Evolutionary conservation across 1,140 invertebrate species (phyloP), one percentile per base, ranked within the genome.

Genomic region (Diabrotica undecimpunctata): DNA sequence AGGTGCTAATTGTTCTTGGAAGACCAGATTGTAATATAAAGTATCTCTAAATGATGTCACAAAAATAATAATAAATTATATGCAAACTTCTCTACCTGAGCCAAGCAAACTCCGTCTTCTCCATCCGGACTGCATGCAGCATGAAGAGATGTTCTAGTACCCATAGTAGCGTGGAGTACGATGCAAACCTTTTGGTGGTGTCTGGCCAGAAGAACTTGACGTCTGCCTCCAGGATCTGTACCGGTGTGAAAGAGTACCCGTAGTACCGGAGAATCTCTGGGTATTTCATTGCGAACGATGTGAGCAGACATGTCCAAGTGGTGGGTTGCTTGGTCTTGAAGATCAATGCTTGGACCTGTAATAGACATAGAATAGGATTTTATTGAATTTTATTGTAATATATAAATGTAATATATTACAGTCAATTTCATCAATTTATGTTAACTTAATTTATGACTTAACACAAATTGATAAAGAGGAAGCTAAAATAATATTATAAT

Each of bases 211-310:
- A 83, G 66, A 54, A 83, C 68, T 65, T 84, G 82, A 36, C 82
- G 73, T 41, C 86, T 79, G 6, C 83, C 84, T 8, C 88, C 87
- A 0, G 88, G 87, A 78, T 91, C 90, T 59, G 90, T 88, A 13
- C 92, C 92, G 4, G 92, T 90, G 74, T 97, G 94, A 75, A 96
- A 96, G 0, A 97, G 82, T 0, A 96, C 93, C 41, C 94, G 80
- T 0, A 96, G 79, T 2, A 96, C 90, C 0, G 94, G 94, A 8
- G 89, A 89, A 74, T 96, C 94, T 36, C 93, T 84, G 2, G 91
- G 87, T 10, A 96, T 84, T 70, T 89, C 89, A n/a, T 83, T 80
- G 0, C 91, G 88, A 0, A 96, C 94, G n/a, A 96, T 79, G 77
- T 96, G 93, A 0, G 94, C 94, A 7, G 91, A 94, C 78, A 96